A percentile compares a stretch with the other conserved stretches of the same genome.
Conservation (phyloP, 2,888 invertebrate genomes). For the Auanema freiburgensis region DNA sequence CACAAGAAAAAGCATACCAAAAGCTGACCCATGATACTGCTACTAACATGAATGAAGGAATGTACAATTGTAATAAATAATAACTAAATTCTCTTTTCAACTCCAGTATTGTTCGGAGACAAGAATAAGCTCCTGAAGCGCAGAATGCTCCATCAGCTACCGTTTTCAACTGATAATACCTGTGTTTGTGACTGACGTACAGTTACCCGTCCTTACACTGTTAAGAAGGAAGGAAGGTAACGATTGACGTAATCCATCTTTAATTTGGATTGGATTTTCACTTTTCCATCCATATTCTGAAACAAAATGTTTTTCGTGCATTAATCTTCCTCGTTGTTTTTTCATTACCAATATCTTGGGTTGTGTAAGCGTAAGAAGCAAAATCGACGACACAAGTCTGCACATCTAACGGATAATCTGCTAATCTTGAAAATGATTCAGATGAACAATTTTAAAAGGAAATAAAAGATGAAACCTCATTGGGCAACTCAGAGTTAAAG, state of each 20-base stretch:
- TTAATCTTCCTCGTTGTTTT: too few species aligned
- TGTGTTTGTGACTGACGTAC: constrained; percentile 66
- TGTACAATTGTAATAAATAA: constrained; percentile 76
- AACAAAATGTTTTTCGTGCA: constrained; percentile 3
- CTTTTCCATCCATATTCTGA: constrained; percentile 83
- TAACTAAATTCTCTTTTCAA: constrained; percentile 79
- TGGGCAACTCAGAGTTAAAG: constrained; percentile 89
- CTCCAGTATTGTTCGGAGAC: constrained; percentile 47
- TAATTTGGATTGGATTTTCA: constrained; percentile 92
- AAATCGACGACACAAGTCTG: constrained; percentile 82
- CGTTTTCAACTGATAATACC: constrained; percentile 18
- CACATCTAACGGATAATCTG: constrained; percentile 80
- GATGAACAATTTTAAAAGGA: neutral
- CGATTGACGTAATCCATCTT: constrained; percentile 69
- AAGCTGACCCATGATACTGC: constrained; percentile 66
- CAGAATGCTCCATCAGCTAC: neutral
- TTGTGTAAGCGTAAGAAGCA: constrained; percentile 97
- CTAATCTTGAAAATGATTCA: constrained; percentile 20
- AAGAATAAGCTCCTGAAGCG: constrained; percentile 41
- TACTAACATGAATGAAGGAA: constrained; percentile 91
- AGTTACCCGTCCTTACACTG: constrained; percentile 89
- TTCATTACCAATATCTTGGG: constrained; percentile 78
- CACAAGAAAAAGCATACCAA: constrained; percentile 21
- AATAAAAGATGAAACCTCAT: constrained; percentile 84
- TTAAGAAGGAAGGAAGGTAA: constrained; percentile 89